Conservation (phyloP, 2,797 vertebrate species). For the Austrolebias charrua region DNA sequence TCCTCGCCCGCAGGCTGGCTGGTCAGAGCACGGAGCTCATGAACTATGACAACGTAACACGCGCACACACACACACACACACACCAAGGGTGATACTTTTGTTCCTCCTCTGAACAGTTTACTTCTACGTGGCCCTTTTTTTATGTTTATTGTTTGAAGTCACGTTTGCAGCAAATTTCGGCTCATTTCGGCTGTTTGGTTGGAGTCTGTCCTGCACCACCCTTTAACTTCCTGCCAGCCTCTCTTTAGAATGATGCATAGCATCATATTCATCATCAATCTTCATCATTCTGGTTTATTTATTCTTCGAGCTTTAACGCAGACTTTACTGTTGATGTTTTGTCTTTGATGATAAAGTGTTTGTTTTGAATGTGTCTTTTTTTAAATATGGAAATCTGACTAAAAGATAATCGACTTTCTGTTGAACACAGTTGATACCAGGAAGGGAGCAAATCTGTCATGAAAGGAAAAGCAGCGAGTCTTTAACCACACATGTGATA, state of each 20-base stretch:
- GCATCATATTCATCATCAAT: constrained; percentile 31
- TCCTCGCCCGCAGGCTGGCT: constrained; percentile 87
- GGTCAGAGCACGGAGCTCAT: constrained; percentile 82
- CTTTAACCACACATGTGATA: background rate
- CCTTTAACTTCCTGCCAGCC: constrained; percentile 3
- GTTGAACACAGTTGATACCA: background rate
- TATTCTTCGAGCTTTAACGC: constrained; percentile 20
- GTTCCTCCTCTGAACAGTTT: constrained; percentile 22
- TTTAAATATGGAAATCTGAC: constrained; percentile 3
- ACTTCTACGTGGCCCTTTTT: background rate
- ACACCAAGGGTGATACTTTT: constrained; percentile 2
- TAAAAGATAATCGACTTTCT: constrained; percentile 1
- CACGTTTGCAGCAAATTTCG: constrained; percentile 19
- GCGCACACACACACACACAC: constrained; percentile 14
- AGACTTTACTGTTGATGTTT: constrained; percentile 5
- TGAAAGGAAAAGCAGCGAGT: constrained; percentile 4
- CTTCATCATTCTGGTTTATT: constrained; percentile 9
- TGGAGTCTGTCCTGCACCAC: constrained; percentile 9
- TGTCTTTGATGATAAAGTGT: constrained; percentile 2
- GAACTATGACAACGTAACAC: constrained; percentile 91
- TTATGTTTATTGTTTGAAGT: constrained; percentile 7
- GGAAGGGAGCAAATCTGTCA: background rate
- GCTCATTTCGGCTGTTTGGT: constrained; percentile 14
- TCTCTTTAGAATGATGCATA: constrained; percentile 25
- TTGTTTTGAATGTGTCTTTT: background rate